Evolutionary conservation across 2,888 invertebrate genomes (phyloP).

Genomic region (Drosophila demipolita): DNA sequence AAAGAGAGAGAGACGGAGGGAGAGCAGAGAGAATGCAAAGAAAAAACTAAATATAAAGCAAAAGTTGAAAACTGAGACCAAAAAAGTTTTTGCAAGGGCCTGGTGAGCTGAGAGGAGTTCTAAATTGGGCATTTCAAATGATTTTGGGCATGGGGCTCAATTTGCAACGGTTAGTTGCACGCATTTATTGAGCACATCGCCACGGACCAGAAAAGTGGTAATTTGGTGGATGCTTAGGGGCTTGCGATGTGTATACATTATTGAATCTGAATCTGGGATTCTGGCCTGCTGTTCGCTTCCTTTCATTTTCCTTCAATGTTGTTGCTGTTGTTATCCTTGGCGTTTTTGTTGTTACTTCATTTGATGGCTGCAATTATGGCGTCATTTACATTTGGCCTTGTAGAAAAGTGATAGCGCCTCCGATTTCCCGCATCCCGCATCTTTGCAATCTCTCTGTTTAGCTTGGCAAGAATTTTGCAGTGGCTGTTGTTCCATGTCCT

Average conservation of each 20-base stretch:
- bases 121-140: constrained; percentile 7
- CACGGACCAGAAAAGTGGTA: not conserved
- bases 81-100: not conserved
- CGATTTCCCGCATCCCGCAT: not conserved
- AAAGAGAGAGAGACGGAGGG: not conserved
- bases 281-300: constrained; percentile 39
- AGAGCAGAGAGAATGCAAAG: not conserved
- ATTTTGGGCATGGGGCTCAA: constrained; percentile 48
- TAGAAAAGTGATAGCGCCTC: constrained; percentile 42
- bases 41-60: not conserved
- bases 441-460: not conserved
- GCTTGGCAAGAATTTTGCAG: constrained; percentile 37
- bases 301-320: not conserved
- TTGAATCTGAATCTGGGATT: constrained; percentile 37
- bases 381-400: constrained; percentile 79
- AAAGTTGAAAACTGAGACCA: constrained; percentile 21
- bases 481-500: constrained; percentile 15
- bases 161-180: constrained; percentile 80
- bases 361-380: constrained; percentile 81
- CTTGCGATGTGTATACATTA: not conserved
- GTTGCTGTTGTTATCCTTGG: constrained; percentile 25
- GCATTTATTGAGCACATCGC: constrained; percentile 48
- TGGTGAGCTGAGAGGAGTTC: not conserved
- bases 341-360: constrained; percentile 47
- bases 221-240: not conserved